A percentile compares a stretch with the other conserved stretches of the same genome.
Evolutionary conservation across 2,888 invertebrate genomes (phyloP).

Genomic region (Miltochrista miniata): DNA sequence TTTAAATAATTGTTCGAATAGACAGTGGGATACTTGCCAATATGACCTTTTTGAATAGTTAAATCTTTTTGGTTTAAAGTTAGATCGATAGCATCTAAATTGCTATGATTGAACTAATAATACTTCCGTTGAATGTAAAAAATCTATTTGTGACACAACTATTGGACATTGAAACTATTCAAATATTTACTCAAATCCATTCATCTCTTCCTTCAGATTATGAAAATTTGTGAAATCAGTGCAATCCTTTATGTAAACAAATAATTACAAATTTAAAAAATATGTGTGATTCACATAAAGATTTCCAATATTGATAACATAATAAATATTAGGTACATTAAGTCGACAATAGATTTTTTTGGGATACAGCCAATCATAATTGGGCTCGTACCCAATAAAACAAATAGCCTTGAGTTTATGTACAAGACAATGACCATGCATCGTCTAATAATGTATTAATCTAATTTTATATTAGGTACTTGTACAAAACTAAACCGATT

Average conservation of each 20-base stretch:
- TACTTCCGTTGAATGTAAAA: conserved; percentile 24
- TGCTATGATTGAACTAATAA: conserved; percentile 29
- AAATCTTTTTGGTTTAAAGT: background rate
- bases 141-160: conserved; percentile 37
- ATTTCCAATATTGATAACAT: conserved; percentile 20
- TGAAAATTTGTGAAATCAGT: too few relatives aligned
- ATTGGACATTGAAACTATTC: background rate
- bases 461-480: background rate
- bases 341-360: conserved; percentile 18
- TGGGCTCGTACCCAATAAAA: conserved; percentile 24
- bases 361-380: conserved; percentile 27
- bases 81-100: conserved; percentile 6
- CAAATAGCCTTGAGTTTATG: conserved; percentile 17
- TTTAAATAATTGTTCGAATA: background rate
- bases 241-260: background rate
- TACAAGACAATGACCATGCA: conserved; percentile 4
- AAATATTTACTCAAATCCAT: conserved; percentile 7
- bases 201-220: background rate
- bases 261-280: background rate
- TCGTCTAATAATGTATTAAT: background rate
- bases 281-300: conserved; percentile 8
- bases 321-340: conserved; percentile 17
- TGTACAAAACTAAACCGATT: background rate
- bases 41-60: background rate
- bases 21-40: too few relatives aligned